Evolutionary conservation across 2,888 invertebrate genomes (phyloP), one percentile per base, ranked within the genome.

Genomic region (Drosophila aldrichi): DNA sequence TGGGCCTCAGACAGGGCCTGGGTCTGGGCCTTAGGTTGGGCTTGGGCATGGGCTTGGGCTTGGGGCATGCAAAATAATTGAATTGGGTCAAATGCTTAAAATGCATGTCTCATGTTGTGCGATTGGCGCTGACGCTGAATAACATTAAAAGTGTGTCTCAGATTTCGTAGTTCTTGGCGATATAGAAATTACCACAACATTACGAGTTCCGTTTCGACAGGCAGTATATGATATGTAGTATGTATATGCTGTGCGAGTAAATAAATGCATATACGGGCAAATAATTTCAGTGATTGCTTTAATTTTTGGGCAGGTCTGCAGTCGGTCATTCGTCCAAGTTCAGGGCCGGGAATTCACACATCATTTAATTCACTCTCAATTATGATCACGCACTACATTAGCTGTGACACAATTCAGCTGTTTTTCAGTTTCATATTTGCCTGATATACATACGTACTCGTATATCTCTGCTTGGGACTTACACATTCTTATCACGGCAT

Each of bases 31-130:
- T 10, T 3, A 18, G 18, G 2, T 6, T 57, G 69, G 22, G 49
- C 22, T 34, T 0, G 9, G 41, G 25, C 43, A 3, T 6, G 54
- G 70, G 29, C 40, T 25, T n/a, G n/a, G n/a, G n/a, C n/a, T n/a
- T 40, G n/a, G 4, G 29, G 40, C 62, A 76, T 76, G 73, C 76
- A 69, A 77, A 77, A 77, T 66, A 77, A 85, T 85, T 81, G 77
- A 86, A 82, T 82, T 86, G 81, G 85, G 88, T 86, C 88, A 88
- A 70, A 77, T 79, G 70, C 34, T 81, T 76, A 67, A 81, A 79
- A 77, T 74, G 75, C 77, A 57, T 67, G 70, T 40, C 66, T 67
- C 69, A 72, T 64, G 71, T 59, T 55, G 67, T 46, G 73, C 67
- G 63, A 56, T 62, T 56, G 60, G 25, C 68, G 29, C 68, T 55